A percentile compares a stretch with the other conserved stretches of the same genome.
phyloP scores from a whole-genome alignment of 2,888 invertebrate species.

The Orthonevra nobilis region DNA sequence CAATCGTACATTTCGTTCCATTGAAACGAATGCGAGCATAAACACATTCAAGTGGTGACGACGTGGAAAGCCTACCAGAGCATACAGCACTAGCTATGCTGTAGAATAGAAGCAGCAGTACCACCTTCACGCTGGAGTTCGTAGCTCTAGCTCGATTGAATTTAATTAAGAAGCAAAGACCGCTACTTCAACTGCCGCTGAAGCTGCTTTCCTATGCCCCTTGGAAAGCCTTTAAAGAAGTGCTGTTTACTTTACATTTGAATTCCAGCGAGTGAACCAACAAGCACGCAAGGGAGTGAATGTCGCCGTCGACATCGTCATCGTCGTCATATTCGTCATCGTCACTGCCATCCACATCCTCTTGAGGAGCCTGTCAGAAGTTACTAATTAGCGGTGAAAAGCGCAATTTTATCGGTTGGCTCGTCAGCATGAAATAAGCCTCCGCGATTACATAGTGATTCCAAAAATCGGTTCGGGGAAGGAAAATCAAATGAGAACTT shows the following conservation, averaged over 20 bases:
- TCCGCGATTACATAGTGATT: slow-evolving; percentile 64
- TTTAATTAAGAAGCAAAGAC: slow-evolving; percentile 64
- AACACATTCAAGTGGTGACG: slow-evolving; percentile 61
- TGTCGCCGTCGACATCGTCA: slow-evolving; percentile 19
- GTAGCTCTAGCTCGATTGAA: slow-evolving; percentile 55
- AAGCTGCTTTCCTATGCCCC: too few relatives aligned
- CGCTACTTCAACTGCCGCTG: slow-evolving; percentile 51
- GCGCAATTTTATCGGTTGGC: slow-evolving; percentile 64
- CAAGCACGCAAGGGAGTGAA: slow-evolving; percentile 43
- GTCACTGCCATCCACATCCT: slow-evolving; percentile 33
- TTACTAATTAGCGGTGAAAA: slow-evolving; percentile 69
- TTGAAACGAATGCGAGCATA: slow-evolving; percentile 66
- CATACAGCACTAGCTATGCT: not conserved
- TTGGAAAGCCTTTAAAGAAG: slow-evolving; percentile 57
- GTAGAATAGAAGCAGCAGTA: slow-evolving; percentile 27
- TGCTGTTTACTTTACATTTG: slow-evolving; percentile 64
- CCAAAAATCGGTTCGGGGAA: slow-evolving; percentile 33
- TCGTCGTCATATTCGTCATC: slow-evolving; percentile 15
- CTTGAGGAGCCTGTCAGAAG: slow-evolving; percentile 59
- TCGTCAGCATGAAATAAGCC: slow-evolving; percentile 61
- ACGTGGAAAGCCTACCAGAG: slow-evolving; percentile 13
- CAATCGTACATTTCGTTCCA: slow-evolving; percentile 64
- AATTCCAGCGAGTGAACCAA: slow-evolving; percentile 58
- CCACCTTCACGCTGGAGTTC: slow-evolving; percentile 14
- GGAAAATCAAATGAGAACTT: slow-evolving; percentile 62